Evolutionary conservation across 1,140 invertebrate genomes (phyloP), one percentile per base, ranked within the genome.

Genomic region (Hydropsyche tenuis): DNA sequence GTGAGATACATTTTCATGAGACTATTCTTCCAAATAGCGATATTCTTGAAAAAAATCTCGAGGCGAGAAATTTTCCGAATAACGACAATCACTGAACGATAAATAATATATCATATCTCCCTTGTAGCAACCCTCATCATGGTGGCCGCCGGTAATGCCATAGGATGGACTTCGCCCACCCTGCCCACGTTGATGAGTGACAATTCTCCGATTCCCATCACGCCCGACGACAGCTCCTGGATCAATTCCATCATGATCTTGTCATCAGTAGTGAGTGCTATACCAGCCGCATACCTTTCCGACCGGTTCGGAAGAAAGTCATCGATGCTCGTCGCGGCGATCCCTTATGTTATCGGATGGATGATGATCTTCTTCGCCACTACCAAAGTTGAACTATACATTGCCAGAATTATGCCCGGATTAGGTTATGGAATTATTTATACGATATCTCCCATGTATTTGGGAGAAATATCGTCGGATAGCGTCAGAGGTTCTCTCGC

Each of bases 401-500:
- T 87, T 16, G 82, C 84, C 0, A 80, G 86, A 63, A 81, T 87
- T 81, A 88, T 80, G 80, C 84, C 87, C 46, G 92, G 91, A 25
- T 81, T 94, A n/a, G 88, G 90, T 1, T 87, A 93, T 73, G 90
- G 90, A 7, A 88, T 89, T 46, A 85, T 90, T 56, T 90, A 89
- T 74, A 88, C 89, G 27, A 86, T 86, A 4, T 87, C 88, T 23
- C 89, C 90, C 0, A 87, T 91, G 80, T 91, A 89, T 80, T 85
- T 91, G 43, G 87, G 88, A 73, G 89, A 91, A 84, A 87, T 93
- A 64, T 85, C 91, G 72, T 87, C 90, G 66, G 85, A 88, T 72
- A 86, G 88, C 73, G 89, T 92, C 20, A 84, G 93, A 68, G 93
- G 93, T 1, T 87, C 89, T 1, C 82, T 92, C 25, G 90, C 91